Base-by-base conservation (phyloP, 2,797 vertebrate genomes). In the Syndactyla subalaris region DNA sequence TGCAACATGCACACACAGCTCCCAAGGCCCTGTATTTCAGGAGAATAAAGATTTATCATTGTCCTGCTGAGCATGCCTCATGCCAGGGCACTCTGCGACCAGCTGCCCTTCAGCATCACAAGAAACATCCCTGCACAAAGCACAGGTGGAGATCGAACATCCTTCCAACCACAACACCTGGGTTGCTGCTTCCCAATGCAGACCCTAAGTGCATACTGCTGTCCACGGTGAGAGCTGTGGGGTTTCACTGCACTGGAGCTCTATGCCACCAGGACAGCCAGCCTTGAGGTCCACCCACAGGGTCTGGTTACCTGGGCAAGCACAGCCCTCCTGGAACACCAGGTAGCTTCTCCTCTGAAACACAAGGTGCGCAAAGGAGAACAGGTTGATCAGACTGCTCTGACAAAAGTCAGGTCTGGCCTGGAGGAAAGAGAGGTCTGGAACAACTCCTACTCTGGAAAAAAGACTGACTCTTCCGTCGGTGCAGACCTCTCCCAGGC, bases 11-110 rank as follows among this genome's bases (percentile, higher is more conserved):
- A 68, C 2, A 0, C 22, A n/a, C 24, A 74, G 18, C 29, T 61
- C 13, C 20, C 51, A 46, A 39, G 21, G 22, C 27, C 48, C 27
- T 2, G 8, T 26, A 36, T 49, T 70, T 63, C 59, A 58, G 6
- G 2, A 13, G 19, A 73, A 70, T 23, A 51, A 68, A 63, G 75
- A 45, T 41, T n/a, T 36, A 65, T 20, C 7, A 0, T 7, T 49
- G 46, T 9, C 39, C 55, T 70, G 34, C 12, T 2, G 1, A 85
- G 61, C 0, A 0, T 5, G 19, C 14, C 51, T 78, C 10, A 1
- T 14, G 46, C 46, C 36, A 82, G 74, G 17, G 46, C 1, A 1
- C 46, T 81, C 49, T 26, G 2, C 26, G 17, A n/a, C 30, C 2
- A 0, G 10, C 29, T 59, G 68, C 30, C 39, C 39, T 45, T 51